A percentile compares a stretch with the other conserved stretches of the same genome.
Evolutionary conservation across 2,797 vertebrate genomes (phyloP).

Genomic region (Peromyscus attwateri): DNA sequence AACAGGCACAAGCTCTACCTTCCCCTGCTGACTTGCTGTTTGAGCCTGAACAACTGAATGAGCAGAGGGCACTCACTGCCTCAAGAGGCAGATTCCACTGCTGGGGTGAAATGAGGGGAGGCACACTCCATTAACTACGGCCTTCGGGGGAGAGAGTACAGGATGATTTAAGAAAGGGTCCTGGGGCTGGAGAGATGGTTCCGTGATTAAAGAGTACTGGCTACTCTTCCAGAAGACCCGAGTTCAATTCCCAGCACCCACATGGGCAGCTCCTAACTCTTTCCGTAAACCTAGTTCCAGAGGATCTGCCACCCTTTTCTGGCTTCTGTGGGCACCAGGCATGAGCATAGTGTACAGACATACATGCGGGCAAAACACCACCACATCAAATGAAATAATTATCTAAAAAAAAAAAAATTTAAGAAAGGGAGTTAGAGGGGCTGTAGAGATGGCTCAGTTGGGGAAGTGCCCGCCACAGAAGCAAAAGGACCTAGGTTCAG

Average conservation of each 20-base stretch:
- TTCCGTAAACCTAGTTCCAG: not conserved
- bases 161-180: not conserved
- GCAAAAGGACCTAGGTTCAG: no score
- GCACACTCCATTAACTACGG: not conserved
- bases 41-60: not conserved
- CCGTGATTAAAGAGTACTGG: not conserved
- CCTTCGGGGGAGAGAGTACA: fast-evolving
- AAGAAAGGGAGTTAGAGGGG: not conserved
- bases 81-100: not conserved
- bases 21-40: not conserved
- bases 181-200: not conserved
- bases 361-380: not conserved
- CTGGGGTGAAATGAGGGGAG: not conserved
- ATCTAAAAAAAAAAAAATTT: no score
- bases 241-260: not conserved
- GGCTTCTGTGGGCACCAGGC: not conserved
- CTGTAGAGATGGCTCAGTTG: not conserved
- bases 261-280: not conserved
- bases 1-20: not conserved
- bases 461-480: not conserved
- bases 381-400: not conserved
- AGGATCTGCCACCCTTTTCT: not conserved
- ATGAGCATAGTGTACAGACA: not conserved
- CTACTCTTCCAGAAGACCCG: not conserved
- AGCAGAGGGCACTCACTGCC: not conserved